Evolutionary conservation across 2,797 vertebrate species (phyloP), one percentile per base, ranked within the genome.

Genomic region (Gouania willdenowi): DNA sequence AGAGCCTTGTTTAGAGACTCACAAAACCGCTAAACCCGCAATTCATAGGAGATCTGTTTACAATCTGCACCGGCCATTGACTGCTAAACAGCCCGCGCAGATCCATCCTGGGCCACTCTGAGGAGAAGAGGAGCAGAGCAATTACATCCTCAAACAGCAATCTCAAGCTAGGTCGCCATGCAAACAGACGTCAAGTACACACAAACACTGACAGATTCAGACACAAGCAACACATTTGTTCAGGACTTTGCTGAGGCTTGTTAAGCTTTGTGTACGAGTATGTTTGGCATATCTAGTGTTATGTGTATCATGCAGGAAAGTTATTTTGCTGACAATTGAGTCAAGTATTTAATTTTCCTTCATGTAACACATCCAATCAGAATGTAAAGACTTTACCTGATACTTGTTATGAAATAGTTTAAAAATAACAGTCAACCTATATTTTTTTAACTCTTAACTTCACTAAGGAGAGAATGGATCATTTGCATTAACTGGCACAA

Each of bases 31-130:
- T 88, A 89, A 91, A 90, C 77, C 84, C 71, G 79, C 85, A 88
- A 88, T 89, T 89, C 86, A 88, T 86, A 74, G 76, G 88, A 90
- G 88, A 90, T 90, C 87, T 90, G 86, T 89, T 90, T 90, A 90
- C 88, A 89, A 89, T 88, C 87, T 88, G 79, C 82, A 60, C 77
- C 59, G 82, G 83, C 85, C 85, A 78, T 86, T 86, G 86, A 88
- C 86, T 89, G 86, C 86, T 88, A 86, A 89, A 86, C 83, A 88
- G 87, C 77, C 74, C 81, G 78, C 71, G 68, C 64, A 82, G 77
- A 82, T 81, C 77, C 85, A 84, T 83, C 76, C 83, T 82, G 81
- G 82, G 80, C 82, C 71, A 82, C 83, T 85, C 79, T 12, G 71
- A 86, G 82, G 83, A 81, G 65, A 73, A 81, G 85, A 84, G 81